These are phyloP conservation scores for Lutraria lutraria DNA, from an alignment of 2,888 invertebrate genomes.

Conservation along the genomic window DNA sequence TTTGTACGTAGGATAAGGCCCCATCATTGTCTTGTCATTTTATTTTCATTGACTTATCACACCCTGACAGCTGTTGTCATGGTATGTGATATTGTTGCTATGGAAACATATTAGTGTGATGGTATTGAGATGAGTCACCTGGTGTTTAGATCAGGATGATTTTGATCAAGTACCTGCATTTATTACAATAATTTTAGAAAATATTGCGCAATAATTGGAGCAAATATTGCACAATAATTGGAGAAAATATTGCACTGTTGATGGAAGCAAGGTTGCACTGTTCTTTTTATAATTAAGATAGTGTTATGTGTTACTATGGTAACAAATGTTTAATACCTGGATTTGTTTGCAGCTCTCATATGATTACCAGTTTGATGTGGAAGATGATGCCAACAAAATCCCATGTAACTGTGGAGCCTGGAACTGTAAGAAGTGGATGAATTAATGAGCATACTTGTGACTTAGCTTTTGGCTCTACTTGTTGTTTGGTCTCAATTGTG, in stretches of 20 bases:
- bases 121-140: conserved; percentile 51
- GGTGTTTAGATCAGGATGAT: conserved; percentile 50
- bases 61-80: background rate
- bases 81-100: background rate
- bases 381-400: conserved; percentile 99
- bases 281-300: background rate
- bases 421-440: conserved; percentile 99
- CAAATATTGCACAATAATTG: background rate
- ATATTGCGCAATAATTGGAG: background rate
- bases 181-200: background rate
- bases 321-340: background rate
- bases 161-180: conserved; percentile 52
- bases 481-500: too few relatives aligned
- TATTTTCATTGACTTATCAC: background rate
- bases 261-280: background rate
- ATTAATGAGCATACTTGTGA: conserved; percentile 68
- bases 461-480: too few relatives aligned
- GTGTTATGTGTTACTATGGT: background rate
- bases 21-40: background rate
- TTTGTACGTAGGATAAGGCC: background rate
- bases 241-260: background rate
- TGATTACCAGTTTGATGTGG: conserved; percentile 95
- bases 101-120: conserved; percentile 9
- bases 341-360: conserved; percentile 88
- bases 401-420: conserved; percentile 99